phyloP scores from a whole-genome alignment of 92 coral and sea anemone genomes.

The Epizoanthus ramosus region DNA sequence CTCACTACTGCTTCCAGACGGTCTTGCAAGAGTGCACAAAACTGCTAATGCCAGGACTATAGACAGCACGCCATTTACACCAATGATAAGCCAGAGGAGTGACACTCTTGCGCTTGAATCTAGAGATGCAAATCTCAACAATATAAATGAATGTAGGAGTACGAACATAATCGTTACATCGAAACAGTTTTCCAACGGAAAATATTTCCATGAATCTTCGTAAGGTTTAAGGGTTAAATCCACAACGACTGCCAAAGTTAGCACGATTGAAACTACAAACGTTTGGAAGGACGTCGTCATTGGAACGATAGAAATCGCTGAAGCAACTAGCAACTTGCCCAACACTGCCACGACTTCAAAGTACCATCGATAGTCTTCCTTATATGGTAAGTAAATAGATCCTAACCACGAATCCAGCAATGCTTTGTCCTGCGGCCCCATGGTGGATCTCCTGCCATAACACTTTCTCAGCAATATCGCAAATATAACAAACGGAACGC shows the following conservation, averaged over 20 bases:
- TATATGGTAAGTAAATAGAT: slow-evolving; percentile 46
- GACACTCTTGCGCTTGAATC: slow-evolving; percentile 5
- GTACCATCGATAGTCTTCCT: slow-evolving; percentile 33
- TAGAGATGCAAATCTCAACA: slow-evolving; percentile 49
- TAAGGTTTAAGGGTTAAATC: slow-evolving; percentile 52
- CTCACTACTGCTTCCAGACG: no score
- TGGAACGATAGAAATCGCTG: slow-evolving; percentile 62
- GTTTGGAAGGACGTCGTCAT: slow-evolving; percentile 62
- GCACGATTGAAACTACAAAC: slow-evolving; percentile 46
- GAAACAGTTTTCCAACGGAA: slow-evolving; percentile 51
- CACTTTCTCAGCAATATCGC: slow-evolving; percentile 40
- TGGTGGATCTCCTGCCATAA: not conserved
- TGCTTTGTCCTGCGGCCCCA: slow-evolving; percentile 8
- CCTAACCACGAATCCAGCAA: slow-evolving; percentile 47
- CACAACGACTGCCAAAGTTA: slow-evolving; percentile 41
- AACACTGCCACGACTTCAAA: slow-evolving; percentile 62
- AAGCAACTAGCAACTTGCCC: slow-evolving; percentile 66
- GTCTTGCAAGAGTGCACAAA: slow-evolving; percentile 33
- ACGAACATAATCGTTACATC: slow-evolving; percentile 52
- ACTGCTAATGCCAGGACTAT: not conserved
- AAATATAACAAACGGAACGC: slow-evolving; percentile 55
- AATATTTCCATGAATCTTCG: not conserved
- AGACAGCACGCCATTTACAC: slow-evolving; percentile 27
- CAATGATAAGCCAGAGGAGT: slow-evolving; percentile 48
- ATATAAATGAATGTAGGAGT: slow-evolving; percentile 57